phyloP scores from a whole-genome alignment of 2,113 vertebrate genomes.

The Ondatra zibethicus region DNA sequence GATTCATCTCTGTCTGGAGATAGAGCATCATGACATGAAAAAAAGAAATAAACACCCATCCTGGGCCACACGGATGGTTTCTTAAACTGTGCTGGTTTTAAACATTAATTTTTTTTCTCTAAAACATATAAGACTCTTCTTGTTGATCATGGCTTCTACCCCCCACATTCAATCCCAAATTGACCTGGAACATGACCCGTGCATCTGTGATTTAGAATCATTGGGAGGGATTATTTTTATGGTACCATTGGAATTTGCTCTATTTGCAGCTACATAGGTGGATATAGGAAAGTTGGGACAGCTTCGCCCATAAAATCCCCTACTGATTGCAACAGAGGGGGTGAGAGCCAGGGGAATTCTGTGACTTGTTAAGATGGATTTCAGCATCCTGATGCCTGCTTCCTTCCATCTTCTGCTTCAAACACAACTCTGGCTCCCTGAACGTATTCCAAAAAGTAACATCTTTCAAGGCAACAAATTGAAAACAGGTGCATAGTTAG shows the following conservation, averaged over 20 bases:
- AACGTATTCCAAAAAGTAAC: slow-evolving; percentile 42
- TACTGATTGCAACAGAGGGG: background rate
- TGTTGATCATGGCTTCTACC: background rate
- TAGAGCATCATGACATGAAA: background rate
- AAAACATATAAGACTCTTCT: slow-evolving; percentile 24
- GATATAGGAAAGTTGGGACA: background rate
- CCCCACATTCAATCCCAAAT: background rate
- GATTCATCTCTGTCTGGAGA: background rate
- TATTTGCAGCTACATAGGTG: background rate
- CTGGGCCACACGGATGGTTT: rapidly evolving
- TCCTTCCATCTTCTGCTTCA: background rate
- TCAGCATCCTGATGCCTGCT: background rate
- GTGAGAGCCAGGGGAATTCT: background rate
- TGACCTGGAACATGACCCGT: background rate
- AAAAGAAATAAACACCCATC: background rate
- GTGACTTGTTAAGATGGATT: background rate
- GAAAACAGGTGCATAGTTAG: slow-evolving; percentile 65
- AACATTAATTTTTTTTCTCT: background rate
- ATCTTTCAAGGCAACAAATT: slow-evolving; percentile 69
- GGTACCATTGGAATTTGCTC: background rate
- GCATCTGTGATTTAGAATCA: background rate
- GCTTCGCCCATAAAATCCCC: background rate
- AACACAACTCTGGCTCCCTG: background rate
- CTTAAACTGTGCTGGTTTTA: background rate
- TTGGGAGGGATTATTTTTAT: background rate